Conservation (phyloP, 2,888 invertebrate species). For the Mamestra brassicae region DNA sequence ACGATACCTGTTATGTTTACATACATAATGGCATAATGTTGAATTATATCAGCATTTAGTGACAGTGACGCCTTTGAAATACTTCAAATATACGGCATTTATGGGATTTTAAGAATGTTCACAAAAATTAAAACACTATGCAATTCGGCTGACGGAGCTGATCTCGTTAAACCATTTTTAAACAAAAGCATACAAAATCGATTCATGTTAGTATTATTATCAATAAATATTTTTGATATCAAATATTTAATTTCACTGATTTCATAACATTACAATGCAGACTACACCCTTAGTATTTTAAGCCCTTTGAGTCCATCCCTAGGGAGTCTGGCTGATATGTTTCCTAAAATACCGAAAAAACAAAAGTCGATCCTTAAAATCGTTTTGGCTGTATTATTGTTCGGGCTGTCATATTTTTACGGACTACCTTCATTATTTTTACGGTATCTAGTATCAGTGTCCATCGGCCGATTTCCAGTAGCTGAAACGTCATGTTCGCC, state of each 20-base stretch:
- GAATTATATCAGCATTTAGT: neutral
- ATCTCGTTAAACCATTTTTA: neutral
- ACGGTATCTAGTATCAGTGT: neutral
- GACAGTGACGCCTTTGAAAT: neutral
- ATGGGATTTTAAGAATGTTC: neutral
- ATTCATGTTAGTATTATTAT: too few species aligned
- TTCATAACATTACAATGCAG: too few species aligned
- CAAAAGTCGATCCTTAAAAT: neutral
- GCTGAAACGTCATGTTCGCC: too few species aligned
- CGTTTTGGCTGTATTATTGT: neutral
- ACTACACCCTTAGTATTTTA: too few species aligned
- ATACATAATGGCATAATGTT: conserved; percentile 3
- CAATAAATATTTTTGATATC: too few species aligned
- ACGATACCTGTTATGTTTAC: neutral
- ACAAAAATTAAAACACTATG: neutral
- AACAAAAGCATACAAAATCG: too few species aligned
- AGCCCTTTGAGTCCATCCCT: too few species aligned
- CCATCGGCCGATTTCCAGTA: too few species aligned
- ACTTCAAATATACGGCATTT: neutral
- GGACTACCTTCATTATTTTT: neutral
- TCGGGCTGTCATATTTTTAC: neutral
- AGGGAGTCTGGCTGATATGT: too few species aligned
- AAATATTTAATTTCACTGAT: too few species aligned
- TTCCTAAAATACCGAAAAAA: neutral
- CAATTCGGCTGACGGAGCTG: too few species aligned